Conservation (phyloP, 1,140 invertebrate genomes). For the Triops longicaudatus region DNA sequence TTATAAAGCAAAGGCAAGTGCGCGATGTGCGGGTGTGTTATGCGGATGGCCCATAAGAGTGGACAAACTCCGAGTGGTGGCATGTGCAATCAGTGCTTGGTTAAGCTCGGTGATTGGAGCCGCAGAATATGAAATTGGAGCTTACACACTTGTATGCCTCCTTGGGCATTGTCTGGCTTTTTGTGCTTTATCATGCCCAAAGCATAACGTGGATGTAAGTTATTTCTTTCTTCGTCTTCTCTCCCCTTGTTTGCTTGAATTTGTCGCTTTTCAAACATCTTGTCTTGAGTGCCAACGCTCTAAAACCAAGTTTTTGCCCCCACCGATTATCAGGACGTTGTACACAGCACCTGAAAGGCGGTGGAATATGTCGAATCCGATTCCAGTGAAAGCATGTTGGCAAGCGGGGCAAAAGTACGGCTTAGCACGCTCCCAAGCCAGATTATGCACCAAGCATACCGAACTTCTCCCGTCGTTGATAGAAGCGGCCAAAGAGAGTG, state of each 20-base stretch:
- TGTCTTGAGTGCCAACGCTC: background rate
- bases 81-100: conserved; percentile 14
- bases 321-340: background rate
- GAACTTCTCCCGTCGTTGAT: conserved; percentile 68
- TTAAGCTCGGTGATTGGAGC: conserved; percentile 11
- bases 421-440: background rate
- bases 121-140: conserved; percentile 11
- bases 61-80: background rate
- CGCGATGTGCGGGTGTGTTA: background rate
- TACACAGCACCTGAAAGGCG: background rate
- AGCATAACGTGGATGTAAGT: conserved; percentile 2
- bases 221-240: background rate
- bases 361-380: background rate
- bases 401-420: background rate
- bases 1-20: conserved; percentile 12
- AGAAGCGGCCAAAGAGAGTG: conserved; percentile 56
- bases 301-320: too few species aligned
- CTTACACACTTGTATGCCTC: conserved; percentile 6
- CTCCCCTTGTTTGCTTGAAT: background rate
- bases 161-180: conserved; percentile 4
- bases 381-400: conserved; percentile 7
- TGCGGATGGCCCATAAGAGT: background rate
- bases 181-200: background rate
- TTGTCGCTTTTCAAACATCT: background rate
- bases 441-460: conserved; percentile 37